Percentiles rank a stretch among this genome's conserved stretches.
These are phyloP conservation scores for Catharus minimus DNA, from an alignment of 2,113 vertebrate genomes.

Conservation along the genomic window DNA sequence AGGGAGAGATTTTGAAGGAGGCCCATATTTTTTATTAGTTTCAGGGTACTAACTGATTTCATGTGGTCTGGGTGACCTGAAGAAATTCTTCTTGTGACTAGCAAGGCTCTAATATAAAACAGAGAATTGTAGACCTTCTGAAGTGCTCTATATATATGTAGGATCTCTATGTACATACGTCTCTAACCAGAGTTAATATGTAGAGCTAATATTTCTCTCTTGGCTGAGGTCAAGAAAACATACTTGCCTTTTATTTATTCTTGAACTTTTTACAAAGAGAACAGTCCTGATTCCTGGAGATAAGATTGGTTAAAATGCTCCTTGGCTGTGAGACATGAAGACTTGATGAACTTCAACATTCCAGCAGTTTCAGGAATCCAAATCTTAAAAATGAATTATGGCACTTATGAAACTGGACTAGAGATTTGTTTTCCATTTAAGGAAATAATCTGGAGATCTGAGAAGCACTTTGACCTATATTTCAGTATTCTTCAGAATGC, in stretches of 20 bases:
- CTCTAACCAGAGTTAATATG: neutral
- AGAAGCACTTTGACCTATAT: slow-evolving; percentile 26
- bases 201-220: slow-evolving; percentile 16
- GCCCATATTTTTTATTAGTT: neutral
- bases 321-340: slow-evolving; percentile 29
- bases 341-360: slow-evolving; percentile 53
- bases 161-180: neutral
- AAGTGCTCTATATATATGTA: neutral
- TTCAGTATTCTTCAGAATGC: slow-evolving; percentile 40
- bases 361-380: slow-evolving; percentile 43
- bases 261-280: slow-evolving; percentile 42
- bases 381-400: slow-evolving; percentile 52
- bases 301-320: slow-evolving; percentile 39
- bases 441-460: slow-evolving; percentile 27
- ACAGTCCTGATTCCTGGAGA: slow-evolving; percentile 47
- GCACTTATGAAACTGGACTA: slow-evolving; percentile 15
- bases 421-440: slow-evolving; percentile 46
- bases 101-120: neutral
- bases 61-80: neutral
- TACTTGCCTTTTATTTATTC: slow-evolving; percentile 43
- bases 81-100: slow-evolving; percentile 13
- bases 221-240: slow-evolving; percentile 13
- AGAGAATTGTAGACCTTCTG: neutral
- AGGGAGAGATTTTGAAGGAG: neutral
- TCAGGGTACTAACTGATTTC: neutral